phyloP scores from a whole-genome alignment of 2,113 vertebrate species.

The Scalopus aquaticus region DNA sequence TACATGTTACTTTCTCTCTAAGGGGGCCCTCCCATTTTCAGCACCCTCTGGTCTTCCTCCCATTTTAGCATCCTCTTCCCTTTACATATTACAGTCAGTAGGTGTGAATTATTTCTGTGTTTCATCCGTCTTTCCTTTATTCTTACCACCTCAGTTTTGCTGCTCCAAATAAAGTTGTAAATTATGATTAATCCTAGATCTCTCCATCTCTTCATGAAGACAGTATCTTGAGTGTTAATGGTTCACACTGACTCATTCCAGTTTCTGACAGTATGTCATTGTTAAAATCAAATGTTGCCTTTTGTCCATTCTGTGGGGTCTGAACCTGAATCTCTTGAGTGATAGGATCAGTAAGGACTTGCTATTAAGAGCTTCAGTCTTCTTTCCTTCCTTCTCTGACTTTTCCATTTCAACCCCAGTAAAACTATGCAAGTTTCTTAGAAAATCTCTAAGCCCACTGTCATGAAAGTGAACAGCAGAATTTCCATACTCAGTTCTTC shows the following conservation, averaged over 20 bases:
- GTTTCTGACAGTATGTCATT: constrained; percentile 30
- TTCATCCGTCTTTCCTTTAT: not conserved
- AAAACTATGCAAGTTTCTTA: not conserved
- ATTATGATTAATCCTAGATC: constrained; percentile 49
- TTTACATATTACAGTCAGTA: not conserved
- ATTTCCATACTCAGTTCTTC: not conserved
- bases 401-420: not conserved
- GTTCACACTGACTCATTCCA: not conserved
- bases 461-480: constrained; percentile 42
- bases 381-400: not conserved
- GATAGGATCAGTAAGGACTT: not conserved
- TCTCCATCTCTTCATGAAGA: not conserved
- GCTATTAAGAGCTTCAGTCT: not conserved
- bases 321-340: not conserved
- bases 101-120: not conserved
- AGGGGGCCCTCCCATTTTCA: not conserved
- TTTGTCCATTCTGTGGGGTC: not conserved
- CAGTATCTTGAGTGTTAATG: constrained; percentile 38
- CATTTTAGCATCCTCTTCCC: not conserved
- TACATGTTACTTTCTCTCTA: not conserved
- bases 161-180: constrained; percentile 54
- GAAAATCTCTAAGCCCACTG: constrained; percentile 48
- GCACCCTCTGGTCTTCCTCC: not conserved
- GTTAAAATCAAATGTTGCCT: constrained; percentile 25
- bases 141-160: constrained; percentile 37